Evolutionary conservation across 2,113 vertebrate species (phyloP).

Genomic region (Hydrolagus affinis): DNA sequence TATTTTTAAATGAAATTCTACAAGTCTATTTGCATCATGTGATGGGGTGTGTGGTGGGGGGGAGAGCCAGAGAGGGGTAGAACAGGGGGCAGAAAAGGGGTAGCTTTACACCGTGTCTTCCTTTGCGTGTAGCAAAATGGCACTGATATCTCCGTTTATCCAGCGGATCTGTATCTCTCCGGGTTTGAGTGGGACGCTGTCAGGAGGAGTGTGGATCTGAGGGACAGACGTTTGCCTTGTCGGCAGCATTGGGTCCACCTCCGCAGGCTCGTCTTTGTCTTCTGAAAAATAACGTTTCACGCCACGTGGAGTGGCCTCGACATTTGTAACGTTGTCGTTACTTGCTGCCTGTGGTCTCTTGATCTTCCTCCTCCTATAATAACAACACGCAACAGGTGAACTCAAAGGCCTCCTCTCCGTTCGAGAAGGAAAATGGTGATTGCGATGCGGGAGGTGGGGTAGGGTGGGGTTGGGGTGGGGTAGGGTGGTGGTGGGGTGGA

Average conservation of each 20-base stretch:
- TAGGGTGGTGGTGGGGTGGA: too few relatives aligned
- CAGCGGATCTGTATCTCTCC: conserved; percentile 56
- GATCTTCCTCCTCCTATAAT: not conserved
- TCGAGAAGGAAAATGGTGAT: too few relatives aligned
- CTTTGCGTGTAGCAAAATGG: conserved; percentile 44
- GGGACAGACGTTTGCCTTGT: conserved; percentile 35
- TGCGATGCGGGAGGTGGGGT: too few relatives aligned
- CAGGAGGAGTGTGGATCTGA: conserved; percentile 1
- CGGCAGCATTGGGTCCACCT: conserved; percentile 39
- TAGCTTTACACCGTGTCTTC: conserved; percentile 41
- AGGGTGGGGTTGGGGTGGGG: too few relatives aligned
- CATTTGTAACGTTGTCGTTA: conserved; percentile 38
- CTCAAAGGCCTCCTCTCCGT: too few relatives aligned
- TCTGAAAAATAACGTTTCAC: not conserved
- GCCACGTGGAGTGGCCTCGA: not conserved
- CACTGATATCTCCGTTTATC: conserved; percentile 57
- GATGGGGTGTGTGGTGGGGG: too few relatives aligned
- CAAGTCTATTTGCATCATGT: too few relatives aligned
- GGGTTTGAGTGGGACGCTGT: conserved; percentile 26
- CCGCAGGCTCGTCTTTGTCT: conserved; percentile 40
- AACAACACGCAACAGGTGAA: too few relatives aligned
- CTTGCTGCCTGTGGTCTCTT: conserved; percentile 61
- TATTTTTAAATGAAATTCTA: too few relatives aligned
- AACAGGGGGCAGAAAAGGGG: too few relatives aligned
- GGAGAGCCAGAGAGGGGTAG: too few relatives aligned